Conservation (phyloP, 2,888 invertebrate genomes). For the Cabera pusaria region DNA sequence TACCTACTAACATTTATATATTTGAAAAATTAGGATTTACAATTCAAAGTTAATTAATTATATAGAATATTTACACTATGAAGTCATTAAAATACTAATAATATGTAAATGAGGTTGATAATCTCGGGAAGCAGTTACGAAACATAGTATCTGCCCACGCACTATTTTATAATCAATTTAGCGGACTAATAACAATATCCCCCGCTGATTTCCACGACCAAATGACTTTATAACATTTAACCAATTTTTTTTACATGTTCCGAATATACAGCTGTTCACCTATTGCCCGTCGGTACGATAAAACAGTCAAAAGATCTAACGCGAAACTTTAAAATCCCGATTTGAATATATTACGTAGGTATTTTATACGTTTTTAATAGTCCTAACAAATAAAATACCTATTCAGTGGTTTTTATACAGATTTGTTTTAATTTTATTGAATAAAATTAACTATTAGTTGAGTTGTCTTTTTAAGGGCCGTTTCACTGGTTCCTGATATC, state of each 20-base stretch:
- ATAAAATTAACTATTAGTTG: no score
- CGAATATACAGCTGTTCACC: conserved; percentile 3
- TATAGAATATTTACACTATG: conserved; percentile 18
- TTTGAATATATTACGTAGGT: conserved; percentile 37
- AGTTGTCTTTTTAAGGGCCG: no score
- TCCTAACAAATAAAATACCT: conserved; percentile 39
- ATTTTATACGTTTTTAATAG: conserved; percentile 58
- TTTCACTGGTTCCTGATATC: no score
- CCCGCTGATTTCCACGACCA: conserved; percentile 57
- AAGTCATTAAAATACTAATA: conserved; percentile 22
- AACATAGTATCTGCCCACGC: conserved; percentile 46
- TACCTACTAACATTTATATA: no score
- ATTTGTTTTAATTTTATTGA: conserved; percentile 49
- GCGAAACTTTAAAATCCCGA: conserved; percentile 37
- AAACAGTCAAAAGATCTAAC: conserved; percentile 42
- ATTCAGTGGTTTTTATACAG: conserved; percentile 55
- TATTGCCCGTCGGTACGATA: conserved; percentile 27
- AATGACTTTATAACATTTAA: conserved; percentile 39
- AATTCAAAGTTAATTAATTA: conserved; percentile 24
- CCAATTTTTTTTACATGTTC: conserved; percentile 34
- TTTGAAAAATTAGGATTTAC: no score
- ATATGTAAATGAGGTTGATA: conserved; percentile 29
- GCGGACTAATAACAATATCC: conserved; percentile 54
- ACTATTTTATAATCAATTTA: conserved; percentile 54
- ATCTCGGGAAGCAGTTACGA: conserved; percentile 29